Evolutionary conservation across 1,140 invertebrate species (phyloP), one percentile per base, ranked within the genome.

Genomic region (Sycobia sp.): DNA sequence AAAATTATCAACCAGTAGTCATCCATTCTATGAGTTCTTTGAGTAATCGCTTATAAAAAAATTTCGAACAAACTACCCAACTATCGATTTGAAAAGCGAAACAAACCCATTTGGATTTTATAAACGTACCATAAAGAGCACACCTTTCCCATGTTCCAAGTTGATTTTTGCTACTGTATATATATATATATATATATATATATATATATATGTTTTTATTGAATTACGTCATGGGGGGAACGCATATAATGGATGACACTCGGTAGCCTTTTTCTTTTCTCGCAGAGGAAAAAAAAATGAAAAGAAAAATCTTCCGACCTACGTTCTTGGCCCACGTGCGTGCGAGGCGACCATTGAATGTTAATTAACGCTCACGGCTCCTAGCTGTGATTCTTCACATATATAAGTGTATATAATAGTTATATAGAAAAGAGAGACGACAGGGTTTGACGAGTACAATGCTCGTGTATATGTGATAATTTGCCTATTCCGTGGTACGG

Each of bases 321-420:
- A 62, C 54, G 53, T 62, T 46, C n/a, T 22, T 34, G 32, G 55
- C 59, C 59, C 44, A 66, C 47, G 55, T 67, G 23, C 53, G 8
- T 16, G 23, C 16, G 14, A 39, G 16, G 18, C 43, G 32, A 13
- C 38, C 41, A 54, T 58, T 59, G 47, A 67, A 64, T 67, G 61
- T 46, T 67, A 67, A 67, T 67, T 67, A 59, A 34, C 11, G 16
- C 41, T 16, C 5, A 18, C 14, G 16, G 16, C 25, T 34, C 5
- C 13, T 25, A 3, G 34, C 36, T 39, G 20, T 5, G 32, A 49
- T 51, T 36, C 18, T 38, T 38, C 5, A 38, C n/a, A n/a, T n/a
- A n/a, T n/a, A n/a, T n/a, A n/a, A n/a, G n/a, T n/a, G n/a, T n/a
- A n/a, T 22, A 32, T 25, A 20, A 10, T 20, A 44, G 36, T 11